These are phyloP conservation scores for Cardiocondyla obscurior DNA, from an alignment of 1,140 invertebrate genomes.

Conservation along the genomic window DNA sequence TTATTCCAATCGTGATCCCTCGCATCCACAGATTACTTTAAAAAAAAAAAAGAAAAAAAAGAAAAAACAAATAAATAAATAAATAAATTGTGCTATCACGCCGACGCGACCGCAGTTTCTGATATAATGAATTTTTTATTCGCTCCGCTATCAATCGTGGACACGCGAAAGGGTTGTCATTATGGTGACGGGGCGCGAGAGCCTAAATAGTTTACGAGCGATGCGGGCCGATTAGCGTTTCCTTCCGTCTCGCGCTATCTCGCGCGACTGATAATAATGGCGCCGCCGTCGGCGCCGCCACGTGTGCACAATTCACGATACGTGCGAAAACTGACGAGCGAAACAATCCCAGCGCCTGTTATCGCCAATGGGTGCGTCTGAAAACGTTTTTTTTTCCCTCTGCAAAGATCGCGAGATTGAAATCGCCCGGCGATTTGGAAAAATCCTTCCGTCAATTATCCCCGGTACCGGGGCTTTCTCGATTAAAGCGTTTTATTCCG, in stretches of 20 bases:
- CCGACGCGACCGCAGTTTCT: background rate
- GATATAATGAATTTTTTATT: slow-evolving; percentile 49
- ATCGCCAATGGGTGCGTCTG: slow-evolving; percentile 7
- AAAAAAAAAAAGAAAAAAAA: slow-evolving; percentile 8
- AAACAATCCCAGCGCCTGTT: slow-evolving; percentile 24
- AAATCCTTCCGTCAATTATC: background rate
- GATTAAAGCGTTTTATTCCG: background rate
- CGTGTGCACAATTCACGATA: slow-evolving; percentile 39
- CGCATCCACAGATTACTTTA: background rate
- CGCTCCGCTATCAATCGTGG: slow-evolving; percentile 35
- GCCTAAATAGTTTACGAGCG: slow-evolving; percentile 55
- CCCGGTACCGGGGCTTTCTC: background rate
- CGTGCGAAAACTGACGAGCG: slow-evolving; percentile 38
- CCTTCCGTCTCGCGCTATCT: slow-evolving; percentile 54
- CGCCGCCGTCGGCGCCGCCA: slow-evolving; percentile 18
- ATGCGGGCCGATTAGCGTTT: slow-evolving; percentile 50
- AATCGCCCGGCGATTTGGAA: background rate
- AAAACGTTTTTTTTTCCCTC: background rate
- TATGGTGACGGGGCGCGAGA: slow-evolving; percentile 34
- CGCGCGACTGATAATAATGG: slow-evolving; percentile 49
- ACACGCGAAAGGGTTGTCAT: slow-evolving; percentile 45
- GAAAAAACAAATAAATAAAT: no score
- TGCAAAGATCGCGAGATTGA: background rate
- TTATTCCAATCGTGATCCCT: background rate
- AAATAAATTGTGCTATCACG: slow-evolving; percentile 3